Evolutionary conservation across 2,797 vertebrate genomes (phyloP).

Genomic region (Falco concolor): DNA sequence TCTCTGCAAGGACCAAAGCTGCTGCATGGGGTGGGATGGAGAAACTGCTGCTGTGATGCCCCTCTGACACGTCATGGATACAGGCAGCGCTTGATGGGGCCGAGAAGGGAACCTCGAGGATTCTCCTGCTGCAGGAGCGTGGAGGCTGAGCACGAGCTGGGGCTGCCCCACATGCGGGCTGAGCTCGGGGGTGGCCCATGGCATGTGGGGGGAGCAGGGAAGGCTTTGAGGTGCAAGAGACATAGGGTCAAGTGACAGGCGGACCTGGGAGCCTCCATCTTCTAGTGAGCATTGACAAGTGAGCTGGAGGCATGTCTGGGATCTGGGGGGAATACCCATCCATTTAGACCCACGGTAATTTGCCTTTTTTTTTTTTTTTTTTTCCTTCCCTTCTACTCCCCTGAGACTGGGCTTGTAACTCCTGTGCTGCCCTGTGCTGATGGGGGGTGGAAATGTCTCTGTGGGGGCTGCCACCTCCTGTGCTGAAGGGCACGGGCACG

Average conservation of each 20-base stretch:
- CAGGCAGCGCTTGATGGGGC: too few relatives aligned
- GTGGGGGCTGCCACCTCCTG: fast-evolving
- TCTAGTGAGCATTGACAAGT: too few relatives aligned
- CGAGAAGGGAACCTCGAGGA: not conserved
- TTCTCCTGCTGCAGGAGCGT: too few relatives aligned
- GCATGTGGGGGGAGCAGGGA: not conserved
- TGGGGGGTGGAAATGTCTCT: fast-evolving
- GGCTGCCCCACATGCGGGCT: too few relatives aligned
- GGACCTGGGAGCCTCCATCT: not conserved
- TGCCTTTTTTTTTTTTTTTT: too few relatives aligned
- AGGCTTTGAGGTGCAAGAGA: not conserved
- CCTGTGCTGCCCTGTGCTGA: not conserved
- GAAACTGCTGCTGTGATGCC: not conserved
- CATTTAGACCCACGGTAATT: too few relatives aligned
- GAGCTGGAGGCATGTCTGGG: not conserved
- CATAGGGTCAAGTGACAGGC: fast-evolving
- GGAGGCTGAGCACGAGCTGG: not conserved
- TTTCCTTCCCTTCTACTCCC: too few relatives aligned
- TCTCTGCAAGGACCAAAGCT: too few relatives aligned
- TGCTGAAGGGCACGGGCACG: not conserved
- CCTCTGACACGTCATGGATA: not conserved
- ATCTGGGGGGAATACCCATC: not conserved
- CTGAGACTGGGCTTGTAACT: not conserved
- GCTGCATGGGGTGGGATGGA: too few relatives aligned
- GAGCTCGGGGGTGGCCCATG: too few relatives aligned